Conservation (phyloP, 35 echinoderm and acorn worm genomes). For the Ptychodera flava region DNA sequence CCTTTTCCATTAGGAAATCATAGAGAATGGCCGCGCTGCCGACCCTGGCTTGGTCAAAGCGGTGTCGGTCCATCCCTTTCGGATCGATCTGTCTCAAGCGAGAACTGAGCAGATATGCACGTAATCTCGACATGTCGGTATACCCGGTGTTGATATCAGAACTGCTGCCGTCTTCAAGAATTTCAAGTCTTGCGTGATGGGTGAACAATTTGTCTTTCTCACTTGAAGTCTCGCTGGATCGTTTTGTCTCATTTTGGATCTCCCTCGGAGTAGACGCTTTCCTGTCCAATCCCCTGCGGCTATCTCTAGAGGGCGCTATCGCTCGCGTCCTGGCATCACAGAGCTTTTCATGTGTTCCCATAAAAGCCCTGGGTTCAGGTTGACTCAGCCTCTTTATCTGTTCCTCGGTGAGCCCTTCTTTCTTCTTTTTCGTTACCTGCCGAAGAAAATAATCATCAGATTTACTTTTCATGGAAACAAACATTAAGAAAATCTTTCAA, state of each 20-base stretch:
- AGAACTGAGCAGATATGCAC: not conserved
- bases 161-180: not conserved
- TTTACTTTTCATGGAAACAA: too few relatives aligned
- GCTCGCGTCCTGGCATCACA: conserved; percentile 39
- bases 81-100: not conserved
- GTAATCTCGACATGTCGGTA: not conserved
- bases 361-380: conserved; percentile 15
- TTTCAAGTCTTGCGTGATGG: not conserved
- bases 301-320: not conserved
- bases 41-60: not conserved
- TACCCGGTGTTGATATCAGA: not conserved
- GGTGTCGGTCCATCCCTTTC: not conserved
- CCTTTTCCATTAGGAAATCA: not conserved
- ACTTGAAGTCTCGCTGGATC: not conserved
- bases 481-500: too few relatives aligned
- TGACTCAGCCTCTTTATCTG: conserved; percentile 21
- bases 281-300: not conserved
- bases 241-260: too few relatives aligned
- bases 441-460: too few relatives aligned
- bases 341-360: conserved; percentile 30
- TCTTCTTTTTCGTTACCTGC: conserved; percentile 32
- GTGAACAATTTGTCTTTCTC: not conserved
- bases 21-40: not conserved
- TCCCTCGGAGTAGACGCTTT: not conserved
- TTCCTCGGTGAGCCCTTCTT: conserved; percentile 14